A percentile compares a stretch with the other conserved stretches of the same genome.
Conservation (phyloP, 2,888 invertebrate genomes). For the Azorinus chamasolen region DNA sequence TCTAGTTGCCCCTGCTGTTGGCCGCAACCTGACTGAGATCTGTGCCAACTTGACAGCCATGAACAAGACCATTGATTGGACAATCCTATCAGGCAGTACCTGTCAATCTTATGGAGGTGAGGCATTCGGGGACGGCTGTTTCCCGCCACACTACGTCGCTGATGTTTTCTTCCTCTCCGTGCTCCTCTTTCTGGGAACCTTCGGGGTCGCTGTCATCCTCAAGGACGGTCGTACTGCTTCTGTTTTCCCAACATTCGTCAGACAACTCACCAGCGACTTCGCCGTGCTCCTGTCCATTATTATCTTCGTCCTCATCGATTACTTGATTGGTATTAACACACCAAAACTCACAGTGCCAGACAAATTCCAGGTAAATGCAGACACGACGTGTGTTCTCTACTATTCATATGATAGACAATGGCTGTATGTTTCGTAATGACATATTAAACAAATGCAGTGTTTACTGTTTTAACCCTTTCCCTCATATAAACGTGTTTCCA, state of each 20-base stretch:
- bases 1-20: too few species aligned
- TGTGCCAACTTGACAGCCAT: slow-evolving; percentile 26
- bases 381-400: too few species aligned
- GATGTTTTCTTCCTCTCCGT: slow-evolving; percentile 98
- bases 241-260: slow-evolving; percentile 88
- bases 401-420: neutral
- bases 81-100: slow-evolving; percentile 1
- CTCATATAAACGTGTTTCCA: too few species aligned
- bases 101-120: slow-evolving; percentile 57
- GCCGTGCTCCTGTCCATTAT: slow-evolving; percentile 98
- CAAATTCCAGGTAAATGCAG: slow-evolving; percentile 72
- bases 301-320: slow-evolving; percentile 95
- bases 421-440: neutral
- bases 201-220: slow-evolving; percentile 93
- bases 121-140: slow-evolving; percentile 87
- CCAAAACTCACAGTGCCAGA: slow-evolving; percentile 95
- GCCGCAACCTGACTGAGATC: neutral
- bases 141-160: slow-evolving; percentile 54
- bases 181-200: slow-evolving; percentile 96
- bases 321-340: slow-evolving; percentile 93
- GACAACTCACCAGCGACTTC: slow-evolving; percentile 97
- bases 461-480: too few species aligned
- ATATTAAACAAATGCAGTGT: neutral
- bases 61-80: slow-evolving; percentile 28
- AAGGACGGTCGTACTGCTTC: slow-evolving; percentile 93